Base-by-base conservation (phyloP, 2,113 vertebrate genomes). In the Coptodon rendalli region DNA sequence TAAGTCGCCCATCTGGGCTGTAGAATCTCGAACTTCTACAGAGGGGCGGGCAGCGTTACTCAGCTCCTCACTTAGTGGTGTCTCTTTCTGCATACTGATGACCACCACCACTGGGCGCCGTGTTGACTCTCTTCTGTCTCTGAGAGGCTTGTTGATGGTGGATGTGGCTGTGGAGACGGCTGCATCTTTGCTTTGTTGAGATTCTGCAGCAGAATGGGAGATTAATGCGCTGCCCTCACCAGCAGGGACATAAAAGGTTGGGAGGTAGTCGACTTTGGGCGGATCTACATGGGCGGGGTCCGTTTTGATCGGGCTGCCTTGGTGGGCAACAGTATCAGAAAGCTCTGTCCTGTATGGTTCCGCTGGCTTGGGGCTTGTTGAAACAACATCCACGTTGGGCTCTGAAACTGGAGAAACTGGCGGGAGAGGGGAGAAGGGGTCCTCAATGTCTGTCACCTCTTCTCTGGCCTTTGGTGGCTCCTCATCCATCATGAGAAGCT, bases 181-280 rank as follows among this genome's bases (percentile, higher is more conserved):
- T 9, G 80, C 45, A 40, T 88, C 84, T 9, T 50, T 45, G 40
- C 11, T 86, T 10, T 31, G 68, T 34, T 36, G 84, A 40, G 82
- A 82, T 27, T 92, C 85, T 43, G 87, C 89, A n/a, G 88, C 76
- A 68, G 87, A 84, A 90, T 17, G 34, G 38, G 87, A 11, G 63
- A 57, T n/a, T 10, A 53, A 38, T 8, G 88, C 1, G 29, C 66
- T 87, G 71, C 88, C 91, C 22, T 97, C 97, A 73, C 93, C 94
- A 9, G 95, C 91, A 11, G 98, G 98, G 90, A 97, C 45, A 14
- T 98, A 99, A 95, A 99, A 99, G 10, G 97, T 98, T 1, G 98
- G 98, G 43, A 98, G 96, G 89, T 95, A 97, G 93, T 95, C 90
- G 53, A 94, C 86, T 91, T 90, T 95, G 90, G 95, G 89, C 86